phyloP scores from a whole-genome alignment of 2,797 vertebrate species.

The Sebastes oblongus region DNA sequence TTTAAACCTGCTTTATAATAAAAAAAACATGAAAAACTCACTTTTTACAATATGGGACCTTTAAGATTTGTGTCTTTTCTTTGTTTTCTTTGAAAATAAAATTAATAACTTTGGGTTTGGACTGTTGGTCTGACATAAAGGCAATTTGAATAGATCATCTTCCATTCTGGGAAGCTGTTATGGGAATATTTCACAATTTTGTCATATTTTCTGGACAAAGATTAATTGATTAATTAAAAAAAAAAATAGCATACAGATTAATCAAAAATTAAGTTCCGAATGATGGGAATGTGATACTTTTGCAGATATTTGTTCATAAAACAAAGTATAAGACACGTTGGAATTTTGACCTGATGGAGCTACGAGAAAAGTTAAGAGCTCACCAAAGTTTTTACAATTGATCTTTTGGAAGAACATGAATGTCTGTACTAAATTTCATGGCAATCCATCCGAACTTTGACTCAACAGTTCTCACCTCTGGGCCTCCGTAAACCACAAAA shows the following conservation, averaged over 20 bases:
- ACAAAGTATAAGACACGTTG: not conserved
- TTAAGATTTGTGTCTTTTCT: too few relatives aligned
- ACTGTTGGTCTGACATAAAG: not conserved
- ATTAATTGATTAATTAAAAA: not conserved
- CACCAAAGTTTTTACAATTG: not conserved
- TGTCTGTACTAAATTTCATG: not conserved
- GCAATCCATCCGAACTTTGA: not conserved
- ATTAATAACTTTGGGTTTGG: not conserved
- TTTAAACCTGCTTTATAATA: too few relatives aligned
- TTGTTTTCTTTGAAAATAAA: too few relatives aligned
- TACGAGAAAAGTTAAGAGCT: not conserved
- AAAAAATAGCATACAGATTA: not conserved
- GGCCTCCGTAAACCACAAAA: not conserved
- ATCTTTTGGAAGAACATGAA: not conserved
- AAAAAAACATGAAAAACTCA: too few relatives aligned
- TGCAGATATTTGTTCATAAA: not conserved
- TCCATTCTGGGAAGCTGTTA: not conserved
- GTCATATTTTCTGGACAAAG: not conserved
- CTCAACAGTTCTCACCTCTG: not conserved
- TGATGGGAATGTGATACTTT: not conserved
- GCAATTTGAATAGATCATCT: not conserved
- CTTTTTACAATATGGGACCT: too few relatives aligned
- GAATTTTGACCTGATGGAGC: not conserved
- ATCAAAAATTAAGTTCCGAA: not conserved
- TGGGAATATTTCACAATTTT: not conserved